Evolutionary conservation across 2,888 invertebrate species (phyloP).

Genomic region (Tipula confusa): DNA sequence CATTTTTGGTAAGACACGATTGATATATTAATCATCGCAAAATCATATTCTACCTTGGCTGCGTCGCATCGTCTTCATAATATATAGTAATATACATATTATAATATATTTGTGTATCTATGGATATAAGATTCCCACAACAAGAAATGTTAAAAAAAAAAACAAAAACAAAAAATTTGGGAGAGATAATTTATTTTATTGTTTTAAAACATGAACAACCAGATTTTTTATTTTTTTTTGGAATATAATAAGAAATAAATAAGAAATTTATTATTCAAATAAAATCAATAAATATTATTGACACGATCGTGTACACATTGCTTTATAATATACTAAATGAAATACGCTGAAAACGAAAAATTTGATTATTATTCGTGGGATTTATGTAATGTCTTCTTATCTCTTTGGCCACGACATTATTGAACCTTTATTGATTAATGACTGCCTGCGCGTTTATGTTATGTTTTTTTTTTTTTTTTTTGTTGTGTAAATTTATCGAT

Average conservation of each 20-base stretch:
- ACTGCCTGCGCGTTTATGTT: neutral
- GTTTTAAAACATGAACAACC: constrained; percentile 1
- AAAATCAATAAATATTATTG: constrained; percentile 20
- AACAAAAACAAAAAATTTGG: too few species aligned
- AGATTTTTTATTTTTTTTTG: neutral
- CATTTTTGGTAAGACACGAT: constrained; percentile 25
- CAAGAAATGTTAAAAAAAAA: neutral
- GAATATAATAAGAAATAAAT: neutral
- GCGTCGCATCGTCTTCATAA: neutral
- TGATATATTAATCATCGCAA: neutral
- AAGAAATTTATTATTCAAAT: neutral
- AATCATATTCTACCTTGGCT: neutral
- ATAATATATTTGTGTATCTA: neutral
- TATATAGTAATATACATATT: neutral
- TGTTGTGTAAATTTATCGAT: neutral
- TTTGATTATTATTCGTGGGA: constrained; percentile 25
- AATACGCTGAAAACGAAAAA: neutral
- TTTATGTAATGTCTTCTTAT: constrained; percentile 1
- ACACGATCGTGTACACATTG: neutral
- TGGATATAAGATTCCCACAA: neutral
- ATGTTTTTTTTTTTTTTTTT: too few species aligned
- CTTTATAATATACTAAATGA: neutral
- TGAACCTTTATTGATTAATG: constrained; percentile 20
- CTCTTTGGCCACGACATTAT: constrained; percentile 9
- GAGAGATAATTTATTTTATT: constrained; percentile 9